Evolutionary conservation across 2,888 invertebrate species (phyloP), one percentile per base, ranked within the genome.

Genomic region (Ceratothoa steindachneri): DNA sequence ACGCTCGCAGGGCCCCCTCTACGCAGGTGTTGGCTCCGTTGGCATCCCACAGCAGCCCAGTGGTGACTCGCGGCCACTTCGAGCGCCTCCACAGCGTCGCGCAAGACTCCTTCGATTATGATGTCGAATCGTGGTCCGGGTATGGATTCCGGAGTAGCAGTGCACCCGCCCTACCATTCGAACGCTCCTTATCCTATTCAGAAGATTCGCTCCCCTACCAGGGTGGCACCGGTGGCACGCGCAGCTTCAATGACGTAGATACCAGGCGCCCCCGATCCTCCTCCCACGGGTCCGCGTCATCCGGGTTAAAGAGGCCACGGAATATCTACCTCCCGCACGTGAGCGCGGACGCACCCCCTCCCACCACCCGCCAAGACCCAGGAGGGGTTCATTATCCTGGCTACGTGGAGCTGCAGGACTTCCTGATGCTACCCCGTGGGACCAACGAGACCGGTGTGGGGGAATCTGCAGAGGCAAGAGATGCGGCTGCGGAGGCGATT

Each of bases 331-430:
- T 5, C 60, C 69, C 12, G 12, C 66, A 30, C 65, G 66, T 60
- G 24, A 31, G 24, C 73, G 64, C 55, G 9, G n/a, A n/a, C n/a
- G 67, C 27, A 51, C 51, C 66, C 22, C 53, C 31, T 66, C 53
- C 71, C 41, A 12, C 24, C 60, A 24, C 24, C 27, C 24, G 22
- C 19, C 73, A 73, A 24, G 80, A 80, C 55, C 77, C 80, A 0
- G 66, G 73, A 28, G 80, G 66, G 24, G 73, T 77, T 65, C 75
- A 80, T 69, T 80, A 80, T 68, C 77, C 80, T 3, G 72, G 72
- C 22, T 72, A 80, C 65, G 80, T 80, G 22, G 67, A 72, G 30
- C 75, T 67, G 27, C 75, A 77, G 55, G 80, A 80, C 69, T 80
- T 80, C 72, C 67, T 67, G 65, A 67, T 66, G 30, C 70, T 80